These are phyloP conservation scores for Cetonia aurata DNA, from an alignment of 2,888 invertebrate species.

Conservation along the genomic window DNA sequence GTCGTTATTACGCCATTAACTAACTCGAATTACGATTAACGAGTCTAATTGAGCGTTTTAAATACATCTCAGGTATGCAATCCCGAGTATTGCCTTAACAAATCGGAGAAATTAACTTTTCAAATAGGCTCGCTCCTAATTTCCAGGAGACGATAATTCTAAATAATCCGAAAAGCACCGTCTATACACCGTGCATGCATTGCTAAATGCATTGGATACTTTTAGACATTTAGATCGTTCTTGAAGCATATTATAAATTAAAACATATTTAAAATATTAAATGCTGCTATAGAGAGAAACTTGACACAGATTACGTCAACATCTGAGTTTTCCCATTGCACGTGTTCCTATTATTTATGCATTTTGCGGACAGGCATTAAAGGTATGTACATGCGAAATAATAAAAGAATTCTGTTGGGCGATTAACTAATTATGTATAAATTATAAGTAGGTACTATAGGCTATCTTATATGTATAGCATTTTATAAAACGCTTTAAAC, in stretches of 20 bases:
- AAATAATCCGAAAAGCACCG: too few species aligned
- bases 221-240: too few species aligned
- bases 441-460: too few species aligned
- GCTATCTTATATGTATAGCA: too few species aligned
- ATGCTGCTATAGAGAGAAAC: conserved; percentile 29
- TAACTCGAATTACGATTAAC: conserved; percentile 9
- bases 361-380: background rate
- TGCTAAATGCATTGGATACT: too few species aligned
- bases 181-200: too few species aligned
- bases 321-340: conserved; percentile 26
- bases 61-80: conserved; percentile 15
- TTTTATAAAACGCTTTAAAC: too few species aligned
- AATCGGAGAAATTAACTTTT: conserved; percentile 1
- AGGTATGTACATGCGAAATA: background rate
- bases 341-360: conserved; percentile 25
- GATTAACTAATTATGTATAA: too few species aligned
- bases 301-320: conserved; percentile 35
- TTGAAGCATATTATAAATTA: too few species aligned
- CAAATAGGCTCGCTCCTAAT: background rate
- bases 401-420: background rate
- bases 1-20: conserved; percentile 25
- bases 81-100: background rate
- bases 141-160: too few species aligned
- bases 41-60: conserved; percentile 12
- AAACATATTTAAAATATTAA: background rate